Conservation (phyloP, 2,888 invertebrate genomes). For the Parthenolecanium corni region DNA sequence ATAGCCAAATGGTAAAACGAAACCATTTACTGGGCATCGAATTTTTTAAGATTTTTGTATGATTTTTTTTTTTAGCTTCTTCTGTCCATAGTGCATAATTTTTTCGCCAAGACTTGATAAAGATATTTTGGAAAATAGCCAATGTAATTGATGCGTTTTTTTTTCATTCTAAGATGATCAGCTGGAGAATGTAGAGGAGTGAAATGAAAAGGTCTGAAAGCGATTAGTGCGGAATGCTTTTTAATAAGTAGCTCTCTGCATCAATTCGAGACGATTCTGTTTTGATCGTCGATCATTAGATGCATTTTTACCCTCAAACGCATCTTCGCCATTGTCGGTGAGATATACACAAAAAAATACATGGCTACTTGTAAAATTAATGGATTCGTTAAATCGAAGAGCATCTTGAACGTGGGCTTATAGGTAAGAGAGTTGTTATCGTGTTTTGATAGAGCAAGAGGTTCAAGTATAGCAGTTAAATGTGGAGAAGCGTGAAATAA, state of each 20-base stretch:
- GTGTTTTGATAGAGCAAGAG: too few relatives aligned
- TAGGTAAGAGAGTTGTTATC: too few relatives aligned
- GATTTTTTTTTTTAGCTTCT: neutral
- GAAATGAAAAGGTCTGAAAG: conserved; percentile 3
- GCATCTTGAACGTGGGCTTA: too few relatives aligned
- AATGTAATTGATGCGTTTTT: neutral
- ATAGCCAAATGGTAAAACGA: conserved; percentile 15
- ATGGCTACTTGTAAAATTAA: too few relatives aligned
- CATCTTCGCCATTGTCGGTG: too few relatives aligned
- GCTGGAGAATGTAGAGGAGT: neutral
- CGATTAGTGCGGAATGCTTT: conserved; percentile 7
- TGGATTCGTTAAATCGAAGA: too few relatives aligned
- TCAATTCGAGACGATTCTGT: too few relatives aligned
- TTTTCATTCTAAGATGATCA: neutral
- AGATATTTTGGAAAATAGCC: conserved; percentile 4
- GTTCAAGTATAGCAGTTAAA: too few relatives aligned
- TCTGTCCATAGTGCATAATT: neutral
- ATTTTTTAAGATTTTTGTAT: conserved; percentile 5
- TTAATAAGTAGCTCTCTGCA: neutral
- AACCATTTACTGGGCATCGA: conserved; percentile 2
- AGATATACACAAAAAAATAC: too few relatives aligned
- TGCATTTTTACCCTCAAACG: too few relatives aligned
- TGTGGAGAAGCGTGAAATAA: too few relatives aligned
- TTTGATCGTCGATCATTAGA: too few relatives aligned
- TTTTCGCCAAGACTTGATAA: neutral